These are phyloP conservation scores for Gallinago stenura DNA, from an alignment of 2,797 vertebrate genomes.

Conservation along the genomic window DNA sequence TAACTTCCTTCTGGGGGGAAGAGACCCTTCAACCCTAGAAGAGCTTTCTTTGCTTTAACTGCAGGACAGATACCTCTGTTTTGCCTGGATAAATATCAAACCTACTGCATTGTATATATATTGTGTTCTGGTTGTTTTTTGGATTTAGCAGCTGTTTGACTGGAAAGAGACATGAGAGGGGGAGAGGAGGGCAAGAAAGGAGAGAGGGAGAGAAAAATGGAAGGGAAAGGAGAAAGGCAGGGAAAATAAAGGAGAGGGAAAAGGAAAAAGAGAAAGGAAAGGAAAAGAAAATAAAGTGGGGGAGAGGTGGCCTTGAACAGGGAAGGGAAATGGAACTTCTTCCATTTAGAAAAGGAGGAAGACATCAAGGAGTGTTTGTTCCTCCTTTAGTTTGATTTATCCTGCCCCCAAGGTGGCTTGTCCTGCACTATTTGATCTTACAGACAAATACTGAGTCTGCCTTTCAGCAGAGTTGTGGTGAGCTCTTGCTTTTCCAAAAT, in stretches of 20 bases:
- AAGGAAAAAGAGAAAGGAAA: not conserved
- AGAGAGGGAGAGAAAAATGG: no score
- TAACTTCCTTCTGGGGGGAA: not conserved
- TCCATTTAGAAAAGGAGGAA: not conserved
- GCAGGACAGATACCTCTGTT: not conserved
- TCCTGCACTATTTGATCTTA: not conserved
- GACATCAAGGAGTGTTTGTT: not conserved
- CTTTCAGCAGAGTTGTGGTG: not conserved
- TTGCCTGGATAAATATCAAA: not conserved
- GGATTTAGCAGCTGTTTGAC: not conserved
- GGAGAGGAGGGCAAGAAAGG: not conserved
- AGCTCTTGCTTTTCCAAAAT: not conserved
- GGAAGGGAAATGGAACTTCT: not conserved
- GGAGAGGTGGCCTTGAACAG: not conserved
- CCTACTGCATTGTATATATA: not conserved
- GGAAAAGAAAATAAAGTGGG: not conserved
- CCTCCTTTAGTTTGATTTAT: not conserved
- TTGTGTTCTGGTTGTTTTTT: not conserved
- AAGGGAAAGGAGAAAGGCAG: not conserved
- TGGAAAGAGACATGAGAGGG: not conserved
- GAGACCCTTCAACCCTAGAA: not conserved
- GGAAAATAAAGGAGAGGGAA: no score
- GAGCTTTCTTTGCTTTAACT: not conserved
- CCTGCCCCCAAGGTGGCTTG: not conserved
- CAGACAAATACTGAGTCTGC: not conserved